Conservation (phyloP, 1,140 invertebrate species). For the Chymomyza costata region DNA sequence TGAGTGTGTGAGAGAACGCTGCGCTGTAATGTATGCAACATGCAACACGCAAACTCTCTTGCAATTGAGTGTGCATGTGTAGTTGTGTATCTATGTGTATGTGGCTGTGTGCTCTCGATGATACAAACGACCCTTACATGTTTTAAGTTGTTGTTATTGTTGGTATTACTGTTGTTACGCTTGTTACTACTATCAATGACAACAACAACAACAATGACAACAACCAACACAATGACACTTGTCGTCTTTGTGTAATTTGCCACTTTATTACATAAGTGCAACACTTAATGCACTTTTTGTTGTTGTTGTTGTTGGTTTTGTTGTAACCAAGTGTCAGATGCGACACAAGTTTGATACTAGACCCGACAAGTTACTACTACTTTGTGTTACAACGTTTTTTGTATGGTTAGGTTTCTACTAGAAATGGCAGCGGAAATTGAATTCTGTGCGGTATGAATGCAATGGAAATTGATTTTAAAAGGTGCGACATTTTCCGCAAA, state of each 20-base stretch:
- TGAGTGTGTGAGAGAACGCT: neutral
- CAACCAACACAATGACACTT: too few species aligned
- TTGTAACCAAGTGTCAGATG: too few species aligned
- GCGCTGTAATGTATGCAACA: constrained; percentile 26
- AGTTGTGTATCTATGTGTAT: constrained; percentile 2
- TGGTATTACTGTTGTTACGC: too few species aligned
- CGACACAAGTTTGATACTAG: too few species aligned
- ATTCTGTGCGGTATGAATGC: too few species aligned
- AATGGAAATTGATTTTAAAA: too few species aligned
- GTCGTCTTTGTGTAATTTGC: constrained; percentile 13
- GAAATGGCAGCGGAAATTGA: too few species aligned
- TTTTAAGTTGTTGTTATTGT: constrained; percentile 28
- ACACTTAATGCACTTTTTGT: constrained; percentile 1
- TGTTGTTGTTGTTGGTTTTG: too few species aligned
- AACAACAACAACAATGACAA: constrained; percentile 15
- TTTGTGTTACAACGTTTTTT: too few species aligned
- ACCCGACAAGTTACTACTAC: too few species aligned
- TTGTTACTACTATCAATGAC: constrained; percentile 17
- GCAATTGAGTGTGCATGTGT: constrained; percentile 2
- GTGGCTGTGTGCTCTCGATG: constrained; percentile 29
- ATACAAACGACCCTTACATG: constrained; percentile 32
- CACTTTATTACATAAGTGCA: constrained; percentile 23
- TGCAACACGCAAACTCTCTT: neutral
- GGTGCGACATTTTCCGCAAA: too few species aligned
- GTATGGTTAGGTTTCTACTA: too few species aligned